phyloP scores from a whole-genome alignment of 2,797 vertebrate genomes.

The Phataginus tricuspis region DNA sequence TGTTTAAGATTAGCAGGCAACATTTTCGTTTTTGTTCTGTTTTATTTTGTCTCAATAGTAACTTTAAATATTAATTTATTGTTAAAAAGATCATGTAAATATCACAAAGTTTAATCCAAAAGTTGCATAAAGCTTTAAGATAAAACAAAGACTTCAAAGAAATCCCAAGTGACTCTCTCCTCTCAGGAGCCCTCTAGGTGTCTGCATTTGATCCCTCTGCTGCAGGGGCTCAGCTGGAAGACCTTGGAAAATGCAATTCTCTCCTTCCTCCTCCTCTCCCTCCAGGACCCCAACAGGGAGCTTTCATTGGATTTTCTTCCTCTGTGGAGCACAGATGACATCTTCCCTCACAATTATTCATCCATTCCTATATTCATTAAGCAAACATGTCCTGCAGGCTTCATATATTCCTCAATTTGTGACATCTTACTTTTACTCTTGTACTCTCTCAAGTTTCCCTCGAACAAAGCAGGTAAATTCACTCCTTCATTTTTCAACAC shows the following conservation, averaged over 20 bases:
- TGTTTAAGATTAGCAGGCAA: background rate
- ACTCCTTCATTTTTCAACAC: background rate
- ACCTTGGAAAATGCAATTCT: background rate
- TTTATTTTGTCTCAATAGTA: background rate
- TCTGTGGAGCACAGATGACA: background rate
- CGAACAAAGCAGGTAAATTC: background rate
- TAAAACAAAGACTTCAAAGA: slow-evolving; percentile 1
- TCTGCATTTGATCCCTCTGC: background rate
- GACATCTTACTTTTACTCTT: background rate
- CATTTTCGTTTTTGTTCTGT: background rate
- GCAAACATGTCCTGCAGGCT: background rate
- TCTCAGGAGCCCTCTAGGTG: background rate
- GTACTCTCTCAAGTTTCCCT: background rate
- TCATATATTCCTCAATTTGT: background rate
- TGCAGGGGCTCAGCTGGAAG: background rate
- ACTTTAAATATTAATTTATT: slow-evolving; percentile 46
- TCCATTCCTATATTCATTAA: background rate
- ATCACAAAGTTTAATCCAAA: background rate
- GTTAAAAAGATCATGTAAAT: background rate
- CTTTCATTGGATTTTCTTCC: background rate
- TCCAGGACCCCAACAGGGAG: background rate
- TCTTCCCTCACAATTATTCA: background rate
- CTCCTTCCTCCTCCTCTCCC: background rate
- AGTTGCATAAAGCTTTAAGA: slow-evolving; percentile 31
- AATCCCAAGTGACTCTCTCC: background rate